A percentile compares a stretch with the other conserved stretches of the same genome.
phyloP scores from a whole-genome alignment of 2,113 vertebrate genomes.

The Phrynosoma platyrhinos region DNA sequence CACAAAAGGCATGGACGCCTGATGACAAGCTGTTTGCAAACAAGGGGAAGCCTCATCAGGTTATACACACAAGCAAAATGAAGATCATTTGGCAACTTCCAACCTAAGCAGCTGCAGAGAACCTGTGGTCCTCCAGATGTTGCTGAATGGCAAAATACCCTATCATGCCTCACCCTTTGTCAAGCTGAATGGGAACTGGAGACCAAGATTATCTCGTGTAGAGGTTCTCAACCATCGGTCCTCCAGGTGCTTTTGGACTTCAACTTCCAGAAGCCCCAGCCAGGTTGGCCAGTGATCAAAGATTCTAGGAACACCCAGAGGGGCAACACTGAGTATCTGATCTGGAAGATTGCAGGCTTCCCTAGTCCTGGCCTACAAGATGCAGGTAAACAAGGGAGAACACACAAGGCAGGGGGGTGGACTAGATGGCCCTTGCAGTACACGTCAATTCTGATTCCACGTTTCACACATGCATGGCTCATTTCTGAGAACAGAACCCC shows the following conservation, averaged over 20 bases:
- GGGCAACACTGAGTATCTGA: neutral
- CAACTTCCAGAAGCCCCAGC: neutral
- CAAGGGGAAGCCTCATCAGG: neutral
- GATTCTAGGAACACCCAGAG: neutral
- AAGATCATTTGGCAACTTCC: neutral
- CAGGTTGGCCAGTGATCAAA: neutral
- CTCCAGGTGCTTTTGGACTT: neutral
- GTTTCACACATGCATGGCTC: neutral
- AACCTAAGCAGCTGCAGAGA: neutral
- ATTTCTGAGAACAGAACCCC: neutral
- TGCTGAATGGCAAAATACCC: neutral
- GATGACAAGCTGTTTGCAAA: neutral
- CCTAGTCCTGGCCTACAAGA: neutral
- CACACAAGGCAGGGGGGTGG: too few species aligned
- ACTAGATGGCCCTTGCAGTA: too few species aligned
- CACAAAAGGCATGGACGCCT: rapidly evolving
- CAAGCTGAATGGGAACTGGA: neutral
- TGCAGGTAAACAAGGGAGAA: neutral
- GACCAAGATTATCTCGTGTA: neutral
- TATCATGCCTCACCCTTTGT: neutral
- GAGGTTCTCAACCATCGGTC: neutral
- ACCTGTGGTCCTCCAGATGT: neutral
- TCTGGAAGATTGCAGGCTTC: neutral
- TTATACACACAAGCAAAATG: neutral
- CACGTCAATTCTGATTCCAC: too few species aligned